Evolutionary conservation across 2,888 invertebrate genomes (phyloP).

Genomic region (Temnothorax unifasciatus): DNA sequence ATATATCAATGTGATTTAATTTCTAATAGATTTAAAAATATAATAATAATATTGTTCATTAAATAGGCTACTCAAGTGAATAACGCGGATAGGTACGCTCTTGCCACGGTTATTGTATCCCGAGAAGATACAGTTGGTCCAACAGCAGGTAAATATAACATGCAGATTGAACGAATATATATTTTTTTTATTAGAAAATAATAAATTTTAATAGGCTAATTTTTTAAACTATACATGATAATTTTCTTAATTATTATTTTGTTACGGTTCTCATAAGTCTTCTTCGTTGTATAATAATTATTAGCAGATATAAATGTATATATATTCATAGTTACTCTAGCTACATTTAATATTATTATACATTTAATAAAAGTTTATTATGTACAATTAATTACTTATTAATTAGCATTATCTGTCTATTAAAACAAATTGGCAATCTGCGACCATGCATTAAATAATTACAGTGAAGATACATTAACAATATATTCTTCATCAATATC

Average conservation of each 20-base stretch:
- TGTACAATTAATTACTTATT: conserved; percentile 1
- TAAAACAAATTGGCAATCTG: background rate
- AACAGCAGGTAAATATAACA: conserved; percentile 79
- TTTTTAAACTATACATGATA: background rate
- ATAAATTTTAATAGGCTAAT: background rate
- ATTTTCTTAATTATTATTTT: background rate
- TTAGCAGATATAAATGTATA: background rate
- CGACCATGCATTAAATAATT: background rate
- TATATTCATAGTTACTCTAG: background rate
- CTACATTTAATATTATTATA: background rate
- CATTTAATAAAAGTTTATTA: background rate
- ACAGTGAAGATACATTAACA: background rate
- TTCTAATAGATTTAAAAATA: conserved; percentile 7
- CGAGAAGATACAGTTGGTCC: conserved; percentile 87
- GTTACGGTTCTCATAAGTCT: background rate
- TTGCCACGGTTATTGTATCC: conserved; percentile 92
- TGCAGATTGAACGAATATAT: background rate
- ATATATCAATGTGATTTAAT: conserved; percentile 59
- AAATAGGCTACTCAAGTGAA: conserved; percentile 92
- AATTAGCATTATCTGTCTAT: background rate
- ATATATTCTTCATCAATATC: background rate
- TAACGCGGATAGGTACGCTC: conserved; percentile 95
- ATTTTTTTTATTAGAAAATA: background rate
- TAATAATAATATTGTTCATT: conserved; percentile 12
- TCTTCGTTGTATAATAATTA: background rate